Evolutionary conservation across 53 echinoderm and acorn worm species (phyloP).

Genomic region (Paracentrotus lividus): DNA sequence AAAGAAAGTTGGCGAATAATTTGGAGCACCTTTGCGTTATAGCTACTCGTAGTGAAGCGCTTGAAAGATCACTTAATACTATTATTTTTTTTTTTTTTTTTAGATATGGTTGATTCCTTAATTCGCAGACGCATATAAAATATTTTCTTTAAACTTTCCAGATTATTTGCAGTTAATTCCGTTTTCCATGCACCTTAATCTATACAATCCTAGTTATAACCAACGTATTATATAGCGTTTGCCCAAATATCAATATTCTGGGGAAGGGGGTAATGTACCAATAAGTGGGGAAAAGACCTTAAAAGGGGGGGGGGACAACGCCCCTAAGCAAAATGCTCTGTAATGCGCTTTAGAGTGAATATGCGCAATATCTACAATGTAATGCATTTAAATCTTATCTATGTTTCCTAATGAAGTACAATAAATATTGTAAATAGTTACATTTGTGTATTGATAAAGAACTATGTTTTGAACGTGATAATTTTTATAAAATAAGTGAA

Average conservation of each 20-base stretch:
- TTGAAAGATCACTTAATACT: not conserved
- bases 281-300: too few species aligned
- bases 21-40: not conserved
- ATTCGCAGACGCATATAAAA: not conserved
- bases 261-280: too few species aligned
- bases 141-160: not conserved
- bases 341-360: not conserved
- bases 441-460: not conserved
- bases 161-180: not conserved
- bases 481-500: slow-evolving; percentile 4
- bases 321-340: not conserved
- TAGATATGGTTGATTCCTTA: not conserved
- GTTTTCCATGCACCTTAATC: not conserved
- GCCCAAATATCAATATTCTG: too few species aligned
- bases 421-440: not conserved
- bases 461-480: slow-evolving; percentile 4
- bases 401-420: slow-evolving; percentile 1
- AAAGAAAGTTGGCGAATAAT: too few species aligned
- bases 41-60: not conserved
- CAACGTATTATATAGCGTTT: too few species aligned
- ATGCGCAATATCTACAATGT: not conserved
- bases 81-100: not conserved
- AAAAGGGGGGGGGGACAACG: too few species aligned
- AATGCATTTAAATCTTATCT: not conserved
- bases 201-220: too few species aligned